Base-by-base conservation (phyloP, 2,797 vertebrate species). In the Mycteria americana region DNA sequence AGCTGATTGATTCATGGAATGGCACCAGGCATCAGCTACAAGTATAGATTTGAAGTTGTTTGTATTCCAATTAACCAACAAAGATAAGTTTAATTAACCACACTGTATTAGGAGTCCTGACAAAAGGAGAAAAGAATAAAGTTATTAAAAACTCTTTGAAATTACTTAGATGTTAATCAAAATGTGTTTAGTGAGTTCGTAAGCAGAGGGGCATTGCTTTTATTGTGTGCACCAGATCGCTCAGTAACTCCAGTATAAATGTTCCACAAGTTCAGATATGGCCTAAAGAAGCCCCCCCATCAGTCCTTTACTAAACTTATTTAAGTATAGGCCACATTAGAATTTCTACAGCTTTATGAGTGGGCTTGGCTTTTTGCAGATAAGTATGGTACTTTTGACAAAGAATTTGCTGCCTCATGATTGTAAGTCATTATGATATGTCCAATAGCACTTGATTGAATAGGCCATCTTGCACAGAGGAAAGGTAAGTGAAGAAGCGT, bases 401-500 rank as follows among this genome's bases (percentile, higher is more conserved):
- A 21, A 48, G 57, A 78, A 43, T 35, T 45, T 72, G 19, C 37
- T 78, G 65, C 6, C 80, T 13, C 17, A 4, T 27, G 43, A 64
- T 31, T 14, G 2, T 2, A 33, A 75, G n/a, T 45, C 41, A 16
- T 21, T 65, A 25, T 4, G 8, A 18, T 7, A 7, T 1, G 6
- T 21, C 12, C 15, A 31, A 9, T 2, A 39, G 25, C n/a, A 53
- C 59, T 56, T 15, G 28, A 63, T 31, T 1, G 46, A 50, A 53
- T 8, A 45, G 35, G 11, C 10, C 27, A 31, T 15, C 56, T 25
- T 19, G 16, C 35, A 35, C 9, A 72, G 50, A 67, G 22, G 30
- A 62, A 37, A 75, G n/a, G 67, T 5, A 27, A 76, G 39, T 15
- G 48, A 48, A 39, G 31, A 45, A 54, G 3, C 2, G 11, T 50